These are phyloP conservation scores for Amphimedon queenslandica DNA, from an alignment of 37 sponge, comb jelly and placozoan genomes.

Conservation along the genomic window DNA sequence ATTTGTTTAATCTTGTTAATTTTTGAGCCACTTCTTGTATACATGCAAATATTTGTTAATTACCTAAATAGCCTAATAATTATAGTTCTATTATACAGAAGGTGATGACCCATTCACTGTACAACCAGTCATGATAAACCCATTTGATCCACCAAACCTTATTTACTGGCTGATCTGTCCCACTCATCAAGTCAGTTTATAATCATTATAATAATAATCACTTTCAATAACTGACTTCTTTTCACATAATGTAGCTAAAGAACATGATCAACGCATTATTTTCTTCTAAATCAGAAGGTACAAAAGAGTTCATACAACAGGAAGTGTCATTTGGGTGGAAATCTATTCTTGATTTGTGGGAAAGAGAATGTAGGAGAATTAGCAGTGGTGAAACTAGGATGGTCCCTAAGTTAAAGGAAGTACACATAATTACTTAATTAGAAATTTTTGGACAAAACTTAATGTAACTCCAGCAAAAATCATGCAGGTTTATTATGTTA, in stretches of 20 bases:
- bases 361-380: slow-evolving; percentile 14
- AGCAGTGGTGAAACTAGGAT: neutral
- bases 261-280: slow-evolving; percentile 29
- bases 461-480: slow-evolving; percentile 40
- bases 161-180: slow-evolving; percentile 34
- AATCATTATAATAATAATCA: neutral
- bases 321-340: slow-evolving; percentile 29
- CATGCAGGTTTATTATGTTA: slow-evolving; percentile 52
- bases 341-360: slow-evolving; percentile 10
- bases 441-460: slow-evolving; percentile 27
- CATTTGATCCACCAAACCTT: slow-evolving; percentile 8
- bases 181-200: slow-evolving; percentile 22
- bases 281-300: slow-evolving; percentile 16
- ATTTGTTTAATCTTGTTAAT: too few species aligned
- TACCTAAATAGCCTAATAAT: too few species aligned
- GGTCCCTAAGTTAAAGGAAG: slow-evolving; percentile 13
- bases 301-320: slow-evolving; percentile 6
- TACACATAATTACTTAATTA: slow-evolving; percentile 1
- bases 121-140: slow-evolving; percentile 12
- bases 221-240: neutral
- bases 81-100: too few species aligned
- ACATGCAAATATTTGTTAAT: too few species aligned
- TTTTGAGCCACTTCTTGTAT: too few species aligned
- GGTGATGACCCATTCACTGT: too few species aligned
- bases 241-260: slow-evolving; percentile 24